Evolutionary conservation across 1,140 invertebrate genomes (phyloP), one percentile per base, ranked within the genome.

Genomic region (Dinothrombium tinctorium): DNA sequence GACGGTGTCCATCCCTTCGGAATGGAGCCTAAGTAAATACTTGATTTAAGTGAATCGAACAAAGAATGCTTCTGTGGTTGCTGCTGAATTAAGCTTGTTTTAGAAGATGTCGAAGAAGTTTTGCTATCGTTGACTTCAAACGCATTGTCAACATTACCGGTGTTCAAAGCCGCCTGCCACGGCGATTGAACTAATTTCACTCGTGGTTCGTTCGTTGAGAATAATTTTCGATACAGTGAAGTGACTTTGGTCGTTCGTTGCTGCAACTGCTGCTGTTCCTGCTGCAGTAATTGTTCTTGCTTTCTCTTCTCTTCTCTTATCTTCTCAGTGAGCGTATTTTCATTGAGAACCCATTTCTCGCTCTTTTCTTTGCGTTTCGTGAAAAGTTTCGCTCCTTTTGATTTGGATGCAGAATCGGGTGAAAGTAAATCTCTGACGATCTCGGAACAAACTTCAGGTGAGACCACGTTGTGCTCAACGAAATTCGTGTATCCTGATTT

Each of bases 261-360:
- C 26, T 28, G 28, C 5, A 22, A 21, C 9, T 12, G 20, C 11
- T 7, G 15, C 1, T 12, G 5, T 38, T 38, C 17, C 22, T 23
- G 5, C 24, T 37, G 9, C n/a, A n/a, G n/a, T n/a, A n/a, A n/a
- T 38, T 14, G n/a, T 19, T 38, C 37, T 38, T 38, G 22, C 26
- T 15, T 15, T 9, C 14, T 8, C 24, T 38, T 38, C 12, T 12
- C 17, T 21, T 38, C 22, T n/a, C 37, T 24, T 21, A 38, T 38
- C 9, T 38, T 15, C 17, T 21, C 20, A 24, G 24, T 37, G 4
- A 49, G 39, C 36, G 47, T 74, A 48, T 59, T 68, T 54, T 77
- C 76, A 49, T 80, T 78, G 14, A 83, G 73, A 14, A 83, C 67
- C 74, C 76, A 86, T 57, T 82, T 78, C 53, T 82, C 76, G 5